phyloP scores from a whole-genome alignment of 2,888 invertebrate genomes.

The Drosophila tanythrix region DNA sequence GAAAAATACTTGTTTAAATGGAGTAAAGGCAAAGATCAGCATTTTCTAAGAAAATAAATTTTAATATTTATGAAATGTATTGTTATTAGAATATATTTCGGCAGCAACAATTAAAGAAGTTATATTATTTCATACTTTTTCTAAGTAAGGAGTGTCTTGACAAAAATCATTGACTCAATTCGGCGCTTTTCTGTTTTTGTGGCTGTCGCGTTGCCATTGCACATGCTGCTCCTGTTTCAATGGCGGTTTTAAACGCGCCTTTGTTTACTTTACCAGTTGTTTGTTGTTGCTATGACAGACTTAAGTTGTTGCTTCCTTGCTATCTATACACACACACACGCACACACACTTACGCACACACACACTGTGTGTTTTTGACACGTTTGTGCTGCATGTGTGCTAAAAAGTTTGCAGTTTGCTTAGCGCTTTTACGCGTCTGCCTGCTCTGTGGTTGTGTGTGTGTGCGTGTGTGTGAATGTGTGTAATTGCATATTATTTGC shows the following conservation, averaged over 20 bases:
- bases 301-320: constrained; percentile 36
- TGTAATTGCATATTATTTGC: constrained; percentile 78
- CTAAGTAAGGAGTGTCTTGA: neutral
- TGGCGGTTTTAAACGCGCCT: constrained; percentile 50
- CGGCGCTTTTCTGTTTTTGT: constrained; percentile 10
- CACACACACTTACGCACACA: constrained; percentile 8
- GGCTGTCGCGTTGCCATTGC: constrained; percentile 54
- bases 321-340: constrained; percentile 20
- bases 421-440: constrained; percentile 64
- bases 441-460: constrained; percentile 21
- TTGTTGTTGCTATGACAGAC: constrained; percentile 28
- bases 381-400: constrained; percentile 55
- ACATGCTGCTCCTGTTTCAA: constrained; percentile 32
- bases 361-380: constrained; percentile 38
- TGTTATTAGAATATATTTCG: neutral
- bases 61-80: neutral
- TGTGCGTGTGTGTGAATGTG: constrained; percentile 26
- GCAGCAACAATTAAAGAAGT: no score
- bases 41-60: neutral
- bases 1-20: no score
- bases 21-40: no score
- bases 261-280: constrained; percentile 39
- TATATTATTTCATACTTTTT: no score
- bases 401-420: constrained; percentile 65
- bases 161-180: neutral